These are phyloP conservation scores for Scalopus aquaticus DNA, from an alignment of 2,113 vertebrate species.

Conservation along the genomic window DNA sequence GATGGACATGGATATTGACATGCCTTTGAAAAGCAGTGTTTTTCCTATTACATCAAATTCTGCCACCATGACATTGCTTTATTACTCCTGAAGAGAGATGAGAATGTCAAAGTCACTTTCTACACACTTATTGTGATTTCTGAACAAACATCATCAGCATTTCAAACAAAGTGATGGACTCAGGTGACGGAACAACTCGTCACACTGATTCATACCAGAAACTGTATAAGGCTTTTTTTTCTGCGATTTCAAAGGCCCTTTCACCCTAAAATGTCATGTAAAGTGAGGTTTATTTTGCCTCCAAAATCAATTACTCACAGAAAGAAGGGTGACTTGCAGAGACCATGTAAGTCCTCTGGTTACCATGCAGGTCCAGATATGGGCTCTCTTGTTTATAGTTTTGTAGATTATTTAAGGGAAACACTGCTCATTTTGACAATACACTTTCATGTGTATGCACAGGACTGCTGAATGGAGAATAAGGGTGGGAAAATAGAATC, in stretches of 20 bases:
- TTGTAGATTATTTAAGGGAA: constrained; percentile 2
- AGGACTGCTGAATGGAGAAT: neutral
- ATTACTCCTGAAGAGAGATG: constrained; percentile 22
- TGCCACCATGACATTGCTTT: constrained; percentile 25
- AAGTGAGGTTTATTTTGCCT: constrained; percentile 13
- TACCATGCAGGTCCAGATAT: neutral
- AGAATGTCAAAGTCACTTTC: neutral
- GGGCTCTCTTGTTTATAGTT: constrained; percentile 2
- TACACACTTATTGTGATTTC: neutral
- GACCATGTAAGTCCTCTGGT: neutral
- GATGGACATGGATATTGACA: neutral
- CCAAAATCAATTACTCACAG: constrained; percentile 8
- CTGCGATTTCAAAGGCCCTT: neutral
- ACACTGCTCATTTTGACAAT: constrained; percentile 15
- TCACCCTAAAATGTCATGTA: constrained; percentile 38
- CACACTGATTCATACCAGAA: neutral
- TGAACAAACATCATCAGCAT: neutral
- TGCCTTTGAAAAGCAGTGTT: neutral
- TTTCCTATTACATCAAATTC: constrained; percentile 39
- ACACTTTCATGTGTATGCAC: neutral
- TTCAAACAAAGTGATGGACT: constrained; percentile 1
- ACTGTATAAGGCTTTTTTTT: neutral
- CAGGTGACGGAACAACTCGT: neutral
- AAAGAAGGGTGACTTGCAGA: constrained; percentile 4
- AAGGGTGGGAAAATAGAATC: neutral